These are phyloP conservation scores for Antechinus stuartii DNA, from an alignment of 2,113 vertebrate genomes.

Conservation along the genomic window DNA sequence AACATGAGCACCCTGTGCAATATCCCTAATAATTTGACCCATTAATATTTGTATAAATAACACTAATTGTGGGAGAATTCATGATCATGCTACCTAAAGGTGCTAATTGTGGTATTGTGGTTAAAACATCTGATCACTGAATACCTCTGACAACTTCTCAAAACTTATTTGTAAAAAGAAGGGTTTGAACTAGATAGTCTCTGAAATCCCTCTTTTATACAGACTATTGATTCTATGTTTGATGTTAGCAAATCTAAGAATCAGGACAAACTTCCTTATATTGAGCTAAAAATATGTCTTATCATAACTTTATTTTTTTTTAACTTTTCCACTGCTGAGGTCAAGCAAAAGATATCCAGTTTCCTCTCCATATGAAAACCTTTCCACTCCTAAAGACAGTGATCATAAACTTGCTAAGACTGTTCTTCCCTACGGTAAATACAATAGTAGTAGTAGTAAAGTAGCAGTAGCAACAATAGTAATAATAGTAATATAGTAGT, in stretches of 20 bases:
- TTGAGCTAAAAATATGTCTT: background rate
- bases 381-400: background rate
- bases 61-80: too few species aligned
- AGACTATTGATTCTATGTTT: background rate
- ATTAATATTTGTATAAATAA: too few species aligned
- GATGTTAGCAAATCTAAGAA: background rate
- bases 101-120: too few species aligned
- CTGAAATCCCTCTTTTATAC: background rate
- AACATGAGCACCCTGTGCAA: too few species aligned
- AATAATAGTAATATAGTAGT: too few species aligned
- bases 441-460: too few species aligned
- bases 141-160: background rate
- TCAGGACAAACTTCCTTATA: background rate
- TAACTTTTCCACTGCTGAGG: background rate
- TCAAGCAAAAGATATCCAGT: background rate
- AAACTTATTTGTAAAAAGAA: background rate
- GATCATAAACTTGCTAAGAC: background rate
- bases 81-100: too few species aligned
- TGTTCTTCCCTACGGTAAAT: background rate
- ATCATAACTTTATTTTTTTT: background rate
- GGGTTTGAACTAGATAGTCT: background rate
- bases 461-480: too few species aligned
- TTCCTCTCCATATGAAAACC: background rate
- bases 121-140: background rate
- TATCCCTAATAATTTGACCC: too few species aligned